Evolutionary conservation across 1,140 invertebrate species (phyloP).

Genomic region (Zaprionus tsacasi): DNA sequence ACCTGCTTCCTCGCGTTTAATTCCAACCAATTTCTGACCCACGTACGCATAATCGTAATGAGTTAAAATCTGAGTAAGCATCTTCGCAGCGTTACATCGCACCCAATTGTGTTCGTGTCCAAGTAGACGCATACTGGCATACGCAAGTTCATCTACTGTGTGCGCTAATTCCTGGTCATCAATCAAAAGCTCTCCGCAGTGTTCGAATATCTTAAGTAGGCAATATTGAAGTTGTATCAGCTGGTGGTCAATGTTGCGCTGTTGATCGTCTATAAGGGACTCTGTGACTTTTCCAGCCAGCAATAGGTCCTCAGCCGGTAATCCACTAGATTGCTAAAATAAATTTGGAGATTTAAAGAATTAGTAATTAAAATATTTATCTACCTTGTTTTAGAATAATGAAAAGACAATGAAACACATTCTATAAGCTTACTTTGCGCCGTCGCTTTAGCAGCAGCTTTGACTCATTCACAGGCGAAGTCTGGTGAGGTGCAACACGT

Average conservation of each 20-base stretch:
- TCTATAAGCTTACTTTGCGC: conserved; percentile 29
- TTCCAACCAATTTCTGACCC: conserved; percentile 69
- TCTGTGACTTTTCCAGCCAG: conserved; percentile 39
- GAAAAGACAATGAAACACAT: background rate
- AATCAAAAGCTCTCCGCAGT: conserved; percentile 84
- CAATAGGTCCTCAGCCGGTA: conserved; percentile 28
- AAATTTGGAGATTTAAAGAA: background rate
- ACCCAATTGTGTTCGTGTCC: conserved; percentile 88
- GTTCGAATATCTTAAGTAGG: conserved; percentile 85
- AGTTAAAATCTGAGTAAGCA: conserved; percentile 89
- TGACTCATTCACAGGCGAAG: conserved; percentile 17
- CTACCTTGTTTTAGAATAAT: too few relatives aligned
- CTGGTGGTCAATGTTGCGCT: conserved; percentile 85
- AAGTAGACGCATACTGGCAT: conserved; percentile 89
- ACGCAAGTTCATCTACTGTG: conserved; percentile 87
- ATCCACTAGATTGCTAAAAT: conserved; percentile 9
- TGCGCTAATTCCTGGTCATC: conserved; percentile 82
- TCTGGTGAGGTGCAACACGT: conserved; percentile 51
- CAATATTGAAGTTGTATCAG: conserved; percentile 86
- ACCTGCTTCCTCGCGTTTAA: conserved; percentile 44
- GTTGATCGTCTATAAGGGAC: conserved; percentile 82
- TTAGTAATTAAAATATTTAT: background rate
- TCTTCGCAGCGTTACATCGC: conserved; percentile 89
- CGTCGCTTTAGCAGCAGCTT: conserved; percentile 44
- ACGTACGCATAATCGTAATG: conserved; percentile 86